Base-by-base conservation (phyloP, 2,888 invertebrate species). In the Polydrusus tereticollis region DNA sequence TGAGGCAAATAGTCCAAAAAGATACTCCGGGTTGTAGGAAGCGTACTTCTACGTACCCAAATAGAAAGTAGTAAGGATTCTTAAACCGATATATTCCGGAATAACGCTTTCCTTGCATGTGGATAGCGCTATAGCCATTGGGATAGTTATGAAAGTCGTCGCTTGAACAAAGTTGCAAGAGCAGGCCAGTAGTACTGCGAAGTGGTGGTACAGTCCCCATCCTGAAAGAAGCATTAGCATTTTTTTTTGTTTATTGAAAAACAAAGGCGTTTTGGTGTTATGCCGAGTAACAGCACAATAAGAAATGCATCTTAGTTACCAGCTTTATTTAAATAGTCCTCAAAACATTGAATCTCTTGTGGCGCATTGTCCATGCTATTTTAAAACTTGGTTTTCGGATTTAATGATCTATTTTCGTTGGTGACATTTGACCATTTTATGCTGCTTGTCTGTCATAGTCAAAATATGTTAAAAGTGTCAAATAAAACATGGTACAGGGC, bases 161-260 rank as follows among this genome's bases (percentile, higher is more conserved):
- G 81, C 81, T 50, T 81, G 80, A 3, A 82, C 76, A 60, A 85
- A 80, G 38, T 72, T 72, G 4, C 71, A 65, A 5, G 76, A 70
- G 47, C 81, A 79, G 1, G 80, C 77, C 59, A 83, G 77, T 66
- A 78, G 80, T 21, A 84, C 29, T 45, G 83, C 72, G 69, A 84
- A 82, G 73, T 81, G 82, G 64, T 81, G 80, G 72, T 84, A 85
- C 5, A 83, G 71, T 14, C 85, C 85, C 83, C 85, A 85, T 66
- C 85, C 85, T 83, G 66, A 45, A 80, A 55, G 7, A n/a, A 36
- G 8, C 16, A 7, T 10, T 36, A 8, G 2, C 12, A 36, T 36
- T 36, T 36, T 36, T 36, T 36, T 36, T 36, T 21, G 21, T 4
- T 50, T n/a, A 16, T 3, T 45, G 5, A 45, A 2, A 45, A 45